These are phyloP conservation scores for Carassius gibelio DNA, from an alignment of 2,113 vertebrate genomes.

Conservation along the genomic window DNA sequence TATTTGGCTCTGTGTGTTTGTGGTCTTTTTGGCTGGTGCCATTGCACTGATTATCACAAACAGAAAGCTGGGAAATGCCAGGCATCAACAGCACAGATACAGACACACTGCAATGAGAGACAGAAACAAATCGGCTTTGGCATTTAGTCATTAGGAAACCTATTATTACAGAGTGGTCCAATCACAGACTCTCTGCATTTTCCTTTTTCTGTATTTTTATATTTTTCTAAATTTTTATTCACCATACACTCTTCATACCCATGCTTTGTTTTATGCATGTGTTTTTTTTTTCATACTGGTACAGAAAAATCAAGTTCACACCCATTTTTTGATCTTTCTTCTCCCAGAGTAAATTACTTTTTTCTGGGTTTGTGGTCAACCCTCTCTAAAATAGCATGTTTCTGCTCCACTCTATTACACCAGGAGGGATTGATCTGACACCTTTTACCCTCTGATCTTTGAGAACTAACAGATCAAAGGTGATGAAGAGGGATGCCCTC, in stretches of 20 bases:
- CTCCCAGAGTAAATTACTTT: constrained; percentile 20
- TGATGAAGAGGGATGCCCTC: constrained; percentile 42
- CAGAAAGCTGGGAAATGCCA: constrained; percentile 39
- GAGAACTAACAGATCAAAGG: constrained; percentile 48
- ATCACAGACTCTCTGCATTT: constrained; percentile 13
- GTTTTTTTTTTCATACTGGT: background rate
- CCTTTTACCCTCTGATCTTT: constrained; percentile 45
- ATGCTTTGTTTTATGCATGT: background rate
- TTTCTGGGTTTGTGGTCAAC: constrained; percentile 24
- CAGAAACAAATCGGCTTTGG: constrained; percentile 39
- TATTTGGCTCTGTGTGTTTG: constrained; percentile 34
- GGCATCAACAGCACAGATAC: constrained; percentile 34
- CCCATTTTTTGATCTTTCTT: constrained; percentile 30
- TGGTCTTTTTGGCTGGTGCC: constrained; percentile 27
- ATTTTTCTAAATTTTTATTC: background rate
- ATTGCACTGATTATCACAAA: constrained; percentile 50
- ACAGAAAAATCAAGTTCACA: background rate
- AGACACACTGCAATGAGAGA: constrained; percentile 28
- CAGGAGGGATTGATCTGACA: constrained; percentile 31
- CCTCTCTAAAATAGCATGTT: background rate
- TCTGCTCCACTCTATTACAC: background rate
- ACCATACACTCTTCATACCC: background rate
- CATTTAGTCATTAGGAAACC: constrained; percentile 48
- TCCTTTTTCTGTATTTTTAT: background rate
- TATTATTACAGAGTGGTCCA: constrained; percentile 50